Conservation (phyloP, 2,113 vertebrate genomes). For the Pseudopipra pipra region DNA sequence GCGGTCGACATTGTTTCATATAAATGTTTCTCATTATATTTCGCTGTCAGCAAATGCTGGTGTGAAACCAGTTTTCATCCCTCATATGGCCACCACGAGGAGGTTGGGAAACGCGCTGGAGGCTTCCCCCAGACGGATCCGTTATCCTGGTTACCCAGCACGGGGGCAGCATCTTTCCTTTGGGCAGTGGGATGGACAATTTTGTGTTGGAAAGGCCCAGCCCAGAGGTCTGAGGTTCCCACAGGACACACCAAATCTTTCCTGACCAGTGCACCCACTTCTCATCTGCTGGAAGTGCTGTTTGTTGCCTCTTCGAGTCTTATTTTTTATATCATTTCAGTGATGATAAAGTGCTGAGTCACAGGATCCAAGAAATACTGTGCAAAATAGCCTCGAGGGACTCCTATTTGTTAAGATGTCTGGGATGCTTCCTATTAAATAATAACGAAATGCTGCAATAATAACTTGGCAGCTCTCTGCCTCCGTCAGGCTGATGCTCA, state of each 20-base stretch:
- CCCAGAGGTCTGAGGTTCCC: neutral
- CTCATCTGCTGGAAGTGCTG: neutral
- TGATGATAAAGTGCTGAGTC: conserved; percentile 44
- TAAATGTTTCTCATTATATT: conserved; percentile 54
- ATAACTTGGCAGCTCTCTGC: conserved; percentile 59
- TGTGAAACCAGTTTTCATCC: conserved; percentile 45
- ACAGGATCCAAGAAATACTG: conserved; percentile 34
- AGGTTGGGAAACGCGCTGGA: neutral
- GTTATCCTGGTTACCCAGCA: neutral
- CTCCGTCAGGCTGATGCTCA: conserved; percentile 19
- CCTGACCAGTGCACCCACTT: neutral
- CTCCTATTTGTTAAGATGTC: conserved; percentile 17
- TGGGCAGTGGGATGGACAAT: neutral
- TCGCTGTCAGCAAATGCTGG: conserved; percentile 49
- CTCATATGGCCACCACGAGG: conserved; percentile 38
- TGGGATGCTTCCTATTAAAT: conserved; percentile 71
- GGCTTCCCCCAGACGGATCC: neutral
- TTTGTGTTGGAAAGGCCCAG: neutral
- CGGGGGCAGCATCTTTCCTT: neutral
- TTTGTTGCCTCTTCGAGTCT: neutral
- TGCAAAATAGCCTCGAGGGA: conserved; percentile 4
- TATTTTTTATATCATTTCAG: neutral
- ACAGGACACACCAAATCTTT: neutral
- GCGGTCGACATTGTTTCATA: neutral
- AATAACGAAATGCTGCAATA: conserved; percentile 56